phyloP scores from a whole-genome alignment of 2,797 vertebrate genomes.

The Amphiprion clarkii region DNA sequence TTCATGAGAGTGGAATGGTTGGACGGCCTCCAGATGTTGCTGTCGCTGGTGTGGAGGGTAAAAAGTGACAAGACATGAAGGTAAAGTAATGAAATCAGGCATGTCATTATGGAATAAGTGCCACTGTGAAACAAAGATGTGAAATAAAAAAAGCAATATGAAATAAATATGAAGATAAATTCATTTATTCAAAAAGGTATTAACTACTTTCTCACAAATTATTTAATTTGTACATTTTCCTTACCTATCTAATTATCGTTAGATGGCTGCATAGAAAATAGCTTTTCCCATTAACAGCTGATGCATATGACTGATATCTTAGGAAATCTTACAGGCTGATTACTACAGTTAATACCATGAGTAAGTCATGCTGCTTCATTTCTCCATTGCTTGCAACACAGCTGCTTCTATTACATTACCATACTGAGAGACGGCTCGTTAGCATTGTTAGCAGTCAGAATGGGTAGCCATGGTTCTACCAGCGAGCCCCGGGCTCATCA shows the following conservation, averaged over 20 bases:
- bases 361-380: conserved; percentile 8
- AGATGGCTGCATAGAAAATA: not conserved
- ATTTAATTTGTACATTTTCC: not conserved
- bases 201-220: too few relatives aligned
- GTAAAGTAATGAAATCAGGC: too few relatives aligned
- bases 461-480: conserved; percentile 48
- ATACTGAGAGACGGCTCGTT: conserved; percentile 46
- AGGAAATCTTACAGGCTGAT: not conserved
- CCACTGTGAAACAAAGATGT: not conserved
- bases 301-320: not conserved
- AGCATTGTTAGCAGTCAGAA: conserved; percentile 63
- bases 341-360: not conserved
- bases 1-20: too few relatives aligned
- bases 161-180: not conserved
- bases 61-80: too few relatives aligned
- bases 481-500: conserved; percentile 64
- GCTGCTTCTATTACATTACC: conserved; percentile 9
- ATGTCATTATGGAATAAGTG: not conserved
- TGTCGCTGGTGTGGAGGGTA: too few relatives aligned
- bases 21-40: too few relatives aligned
- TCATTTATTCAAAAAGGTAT: too few relatives aligned
- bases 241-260: not conserved
- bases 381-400: not conserved
- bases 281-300: not conserved
- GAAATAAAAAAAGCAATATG: not conserved